These are phyloP conservation scores for Xanthia togata DNA, from an alignment of 2,888 invertebrate genomes.

Conservation along the genomic window DNA sequence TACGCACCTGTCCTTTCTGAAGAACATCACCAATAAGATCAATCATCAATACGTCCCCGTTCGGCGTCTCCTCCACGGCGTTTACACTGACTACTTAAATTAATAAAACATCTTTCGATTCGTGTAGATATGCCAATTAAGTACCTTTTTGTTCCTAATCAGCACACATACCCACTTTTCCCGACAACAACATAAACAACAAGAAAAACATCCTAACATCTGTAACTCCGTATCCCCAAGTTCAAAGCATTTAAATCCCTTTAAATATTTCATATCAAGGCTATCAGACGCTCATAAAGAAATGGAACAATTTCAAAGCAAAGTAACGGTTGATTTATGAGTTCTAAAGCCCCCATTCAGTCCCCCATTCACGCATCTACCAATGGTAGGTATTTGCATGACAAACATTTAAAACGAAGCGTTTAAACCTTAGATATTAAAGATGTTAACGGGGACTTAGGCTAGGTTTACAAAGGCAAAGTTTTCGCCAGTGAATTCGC, in stretches of 20 bases:
- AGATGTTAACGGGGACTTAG: constrained; percentile 63
- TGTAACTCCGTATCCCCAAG: not conserved
- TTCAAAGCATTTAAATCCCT: constrained; percentile 42
- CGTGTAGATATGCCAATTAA: not conserved
- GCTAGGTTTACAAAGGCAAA: constrained; percentile 50
- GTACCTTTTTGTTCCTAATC: not conserved
- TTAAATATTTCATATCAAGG: constrained; percentile 49
- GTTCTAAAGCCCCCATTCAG: constrained; percentile 63
- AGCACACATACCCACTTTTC: not conserved
- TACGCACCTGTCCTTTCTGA: too few species aligned
- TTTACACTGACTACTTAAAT: not conserved
- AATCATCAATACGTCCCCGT: too few species aligned
- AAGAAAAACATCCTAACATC: not conserved
- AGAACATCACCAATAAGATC: too few species aligned
- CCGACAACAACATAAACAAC: not conserved
- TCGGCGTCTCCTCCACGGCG: too few species aligned
- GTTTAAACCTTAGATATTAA: constrained; percentile 66
- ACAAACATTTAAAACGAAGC: constrained; percentile 72
- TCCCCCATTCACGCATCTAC: constrained; percentile 69
- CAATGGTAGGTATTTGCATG: constrained; percentile 75
- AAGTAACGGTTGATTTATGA: constrained; percentile 70
- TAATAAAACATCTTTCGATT: not conserved
- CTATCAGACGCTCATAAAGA: constrained; percentile 52
- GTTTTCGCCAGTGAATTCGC: constrained; percentile 44
- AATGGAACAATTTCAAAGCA: constrained; percentile 66